phyloP scores from a whole-genome alignment of 2,888 invertebrate genomes.

The Onthophagus sagittarius region DNA sequence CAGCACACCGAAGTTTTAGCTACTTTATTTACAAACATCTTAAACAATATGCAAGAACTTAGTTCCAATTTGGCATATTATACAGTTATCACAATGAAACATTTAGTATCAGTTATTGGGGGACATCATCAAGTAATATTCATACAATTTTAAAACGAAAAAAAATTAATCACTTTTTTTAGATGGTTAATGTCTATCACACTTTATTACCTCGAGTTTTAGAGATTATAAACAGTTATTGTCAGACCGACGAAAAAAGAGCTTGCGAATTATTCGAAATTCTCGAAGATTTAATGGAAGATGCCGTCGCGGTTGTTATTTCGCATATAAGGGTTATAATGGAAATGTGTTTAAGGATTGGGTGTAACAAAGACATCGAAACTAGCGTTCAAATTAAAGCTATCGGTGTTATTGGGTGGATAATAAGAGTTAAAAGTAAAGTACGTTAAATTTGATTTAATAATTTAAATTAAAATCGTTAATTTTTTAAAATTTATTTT shows the following conservation, averaged over 20 bases:
- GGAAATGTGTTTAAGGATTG: conserved; percentile 63
- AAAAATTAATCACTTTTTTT: conserved; percentile 25
- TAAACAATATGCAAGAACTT: conserved; percentile 49
- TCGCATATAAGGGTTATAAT: conserved; percentile 62
- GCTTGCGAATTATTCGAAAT: conserved; percentile 61
- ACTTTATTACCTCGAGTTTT: conserved; percentile 62
- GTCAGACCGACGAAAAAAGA: conserved; percentile 54
- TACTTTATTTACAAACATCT: conserved; percentile 52
- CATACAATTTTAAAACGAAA: neutral
- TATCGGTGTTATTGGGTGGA: conserved; percentile 62
- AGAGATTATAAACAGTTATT: conserved; percentile 57
- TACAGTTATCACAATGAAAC: conserved; percentile 61
- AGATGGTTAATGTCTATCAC: conserved; percentile 57
- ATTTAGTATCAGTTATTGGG: conserved; percentile 61
- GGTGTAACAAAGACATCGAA: conserved; percentile 55
- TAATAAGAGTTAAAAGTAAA: conserved; percentile 69
- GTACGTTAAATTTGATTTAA: too few relatives aligned
- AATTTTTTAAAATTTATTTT: conserved; percentile 3
- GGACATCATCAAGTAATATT: conserved; percentile 58
- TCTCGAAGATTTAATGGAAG: conserved; percentile 63
- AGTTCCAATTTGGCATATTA: conserved; percentile 55
- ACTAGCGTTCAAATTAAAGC: conserved; percentile 65
- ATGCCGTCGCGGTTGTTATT: conserved; percentile 57
- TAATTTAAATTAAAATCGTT: neutral
- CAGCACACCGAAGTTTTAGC: conserved; percentile 61